Evolutionary conservation across 2,888 invertebrate species (phyloP).

Genomic region (Lochmaea crataegi): DNA sequence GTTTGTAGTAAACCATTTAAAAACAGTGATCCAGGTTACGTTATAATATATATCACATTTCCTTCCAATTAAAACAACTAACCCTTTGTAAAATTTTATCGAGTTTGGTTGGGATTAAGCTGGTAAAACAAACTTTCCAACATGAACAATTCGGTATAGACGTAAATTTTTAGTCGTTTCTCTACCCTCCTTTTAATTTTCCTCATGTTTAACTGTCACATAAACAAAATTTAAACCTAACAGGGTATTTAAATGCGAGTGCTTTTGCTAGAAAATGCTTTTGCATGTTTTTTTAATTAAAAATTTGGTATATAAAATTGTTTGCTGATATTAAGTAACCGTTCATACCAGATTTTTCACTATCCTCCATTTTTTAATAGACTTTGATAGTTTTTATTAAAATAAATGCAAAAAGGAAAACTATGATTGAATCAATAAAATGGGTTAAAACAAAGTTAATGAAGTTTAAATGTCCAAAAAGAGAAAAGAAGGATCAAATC

Average conservation of each 20-base stretch:
- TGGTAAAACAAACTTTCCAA: constrained; percentile 4
- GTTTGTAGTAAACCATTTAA: too few species aligned
- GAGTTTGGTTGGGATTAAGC: not conserved
- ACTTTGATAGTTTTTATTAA: too few species aligned
- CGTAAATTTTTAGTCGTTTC: constrained; percentile 1
- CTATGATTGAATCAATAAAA: too few species aligned
- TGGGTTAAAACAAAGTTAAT: too few species aligned
- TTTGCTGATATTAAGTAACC: not conserved
- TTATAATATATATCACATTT: not conserved
- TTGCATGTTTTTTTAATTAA: not conserved
- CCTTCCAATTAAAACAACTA: not conserved
- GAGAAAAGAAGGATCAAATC: too few species aligned
- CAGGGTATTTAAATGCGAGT: not conserved
- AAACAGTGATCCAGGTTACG: too few species aligned
- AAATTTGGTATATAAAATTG: not conserved
- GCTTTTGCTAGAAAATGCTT: not conserved
- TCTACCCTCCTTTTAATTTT: constrained; percentile 6
- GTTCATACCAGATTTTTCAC: not conserved
- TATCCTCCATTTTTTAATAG: not conserved
- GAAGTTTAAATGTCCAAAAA: too few species aligned
- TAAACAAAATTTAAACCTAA: constrained; percentile 9
- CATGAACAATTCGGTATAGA: not conserved
- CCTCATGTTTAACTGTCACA: constrained; percentile 10
- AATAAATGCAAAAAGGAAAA: too few species aligned
- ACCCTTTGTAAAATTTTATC: not conserved